Conservation (phyloP, 2,888 invertebrate genomes). For the Synanthedon vespiformis region DNA sequence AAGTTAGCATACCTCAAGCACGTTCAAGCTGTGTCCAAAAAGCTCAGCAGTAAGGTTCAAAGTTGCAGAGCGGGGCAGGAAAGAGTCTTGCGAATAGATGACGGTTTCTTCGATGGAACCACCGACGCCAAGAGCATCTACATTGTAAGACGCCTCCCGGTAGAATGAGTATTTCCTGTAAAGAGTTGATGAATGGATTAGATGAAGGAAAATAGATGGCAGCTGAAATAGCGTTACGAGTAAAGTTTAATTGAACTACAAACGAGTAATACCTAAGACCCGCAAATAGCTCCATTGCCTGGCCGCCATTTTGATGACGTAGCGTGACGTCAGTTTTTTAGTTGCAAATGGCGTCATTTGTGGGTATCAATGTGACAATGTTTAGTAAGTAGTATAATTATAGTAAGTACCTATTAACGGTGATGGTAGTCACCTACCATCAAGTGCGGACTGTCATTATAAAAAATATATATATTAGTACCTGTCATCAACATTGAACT, state of each 20-base stretch:
- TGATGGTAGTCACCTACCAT: neutral
- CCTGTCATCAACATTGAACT: constrained; percentile 76
- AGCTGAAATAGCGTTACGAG: too few relatives aligned
- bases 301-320: too few relatives aligned
- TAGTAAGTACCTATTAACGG: too few relatives aligned
- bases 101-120: constrained; percentile 77
- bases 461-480: constrained; percentile 28
- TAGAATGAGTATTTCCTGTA: constrained; percentile 82
- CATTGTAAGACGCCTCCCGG: constrained; percentile 78
- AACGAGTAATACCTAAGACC: too few relatives aligned
- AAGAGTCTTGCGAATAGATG: constrained; percentile 87
- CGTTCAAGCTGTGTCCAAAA: constrained; percentile 82
- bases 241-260: too few relatives aligned
- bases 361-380: too few relatives aligned
- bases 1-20: constrained; percentile 71
- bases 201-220: too few relatives aligned
- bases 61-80: constrained; percentile 78
- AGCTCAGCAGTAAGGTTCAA: constrained; percentile 82
- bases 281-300: too few relatives aligned
- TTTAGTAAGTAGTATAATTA: too few relatives aligned
- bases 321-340: too few relatives aligned
- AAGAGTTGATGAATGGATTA: neutral
- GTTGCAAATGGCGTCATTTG: too few relatives aligned
- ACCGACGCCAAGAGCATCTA: constrained; percentile 78
- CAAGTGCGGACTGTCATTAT: too few relatives aligned